A percentile compares a stretch with the other conserved stretches of the same genome.
Evolutionary conservation across 2,113 vertebrate species (phyloP).

Genomic region (Perca flavescens): DNA sequence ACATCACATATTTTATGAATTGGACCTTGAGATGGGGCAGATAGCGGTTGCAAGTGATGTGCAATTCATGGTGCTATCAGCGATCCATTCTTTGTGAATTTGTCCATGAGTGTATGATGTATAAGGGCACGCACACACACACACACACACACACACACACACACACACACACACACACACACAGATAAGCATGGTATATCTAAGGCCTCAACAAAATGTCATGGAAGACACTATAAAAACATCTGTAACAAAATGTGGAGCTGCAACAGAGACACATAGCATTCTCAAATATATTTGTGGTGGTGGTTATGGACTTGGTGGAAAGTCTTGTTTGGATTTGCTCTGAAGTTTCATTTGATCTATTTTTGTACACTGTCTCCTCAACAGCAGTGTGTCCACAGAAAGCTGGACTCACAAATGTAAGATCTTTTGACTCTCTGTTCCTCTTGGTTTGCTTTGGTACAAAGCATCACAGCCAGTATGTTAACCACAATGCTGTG

Average conservation of each 20-base stretch:
- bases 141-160: too few species aligned
- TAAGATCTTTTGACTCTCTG: slow-evolving; percentile 24
- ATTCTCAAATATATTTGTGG: neutral
- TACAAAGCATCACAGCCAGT: neutral
- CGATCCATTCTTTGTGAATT: too few species aligned
- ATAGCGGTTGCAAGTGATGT: too few species aligned
- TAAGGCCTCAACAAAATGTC: neutral
- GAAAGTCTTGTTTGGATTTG: neutral
- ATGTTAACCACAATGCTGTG: neutral
- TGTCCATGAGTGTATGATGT: too few species aligned
- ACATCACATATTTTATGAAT: too few species aligned
- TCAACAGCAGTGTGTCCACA: slow-evolving; percentile 7
- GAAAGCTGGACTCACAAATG: neutral
- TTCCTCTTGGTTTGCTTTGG: slow-evolving; percentile 20
- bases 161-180: too few species aligned
- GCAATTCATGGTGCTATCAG: too few species aligned
- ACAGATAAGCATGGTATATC: too few species aligned
- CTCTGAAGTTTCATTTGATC: slow-evolving; percentile 11
- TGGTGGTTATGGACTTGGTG: neutral
- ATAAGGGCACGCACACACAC: too few species aligned
- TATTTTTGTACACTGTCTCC: slow-evolving; percentile 2
- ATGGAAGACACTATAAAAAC: neutral
- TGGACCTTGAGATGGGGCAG: too few species aligned
- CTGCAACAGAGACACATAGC: neutral
- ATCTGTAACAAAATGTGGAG: neutral